Conservation (phyloP, 2,797 vertebrate genomes). For the Cephalopachus bancanus region DNA sequence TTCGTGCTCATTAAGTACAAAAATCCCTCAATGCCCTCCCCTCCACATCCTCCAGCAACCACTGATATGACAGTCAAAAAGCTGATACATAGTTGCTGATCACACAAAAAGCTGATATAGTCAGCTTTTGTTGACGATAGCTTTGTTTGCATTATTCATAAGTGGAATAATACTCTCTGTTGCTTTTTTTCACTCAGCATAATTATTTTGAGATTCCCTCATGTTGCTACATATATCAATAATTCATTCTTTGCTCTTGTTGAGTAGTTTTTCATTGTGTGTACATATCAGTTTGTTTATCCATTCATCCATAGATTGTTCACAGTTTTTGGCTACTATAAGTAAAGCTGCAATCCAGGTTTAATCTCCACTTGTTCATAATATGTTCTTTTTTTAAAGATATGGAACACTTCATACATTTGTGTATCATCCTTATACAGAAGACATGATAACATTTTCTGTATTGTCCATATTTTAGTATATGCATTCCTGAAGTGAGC, state of each 20-base stretch:
- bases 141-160: background rate
- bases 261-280: slow-evolving; percentile 16
- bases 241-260: slow-evolving; percentile 30
- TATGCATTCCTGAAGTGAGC: background rate
- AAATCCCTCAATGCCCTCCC: background rate
- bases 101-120: background rate
- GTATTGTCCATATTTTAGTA: background rate
- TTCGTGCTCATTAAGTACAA: background rate
- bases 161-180: background rate
- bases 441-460: background rate
- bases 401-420: background rate
- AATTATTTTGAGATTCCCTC: slow-evolving; percentile 8
- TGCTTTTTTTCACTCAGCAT: slow-evolving; percentile 1
- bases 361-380: background rate
- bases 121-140: background rate
- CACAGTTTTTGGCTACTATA: slow-evolving; percentile 34
- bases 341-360: background rate
- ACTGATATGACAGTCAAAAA: background rate
- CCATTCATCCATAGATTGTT: background rate
- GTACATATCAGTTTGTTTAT: background rate
- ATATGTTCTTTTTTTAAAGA: background rate
- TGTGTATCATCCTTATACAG: background rate
- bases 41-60: background rate
- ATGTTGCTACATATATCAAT: background rate
- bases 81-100: background rate